Evolutionary conservation across 2,113 vertebrate genomes (phyloP).

Genomic region (Azemiops feae): DNA sequence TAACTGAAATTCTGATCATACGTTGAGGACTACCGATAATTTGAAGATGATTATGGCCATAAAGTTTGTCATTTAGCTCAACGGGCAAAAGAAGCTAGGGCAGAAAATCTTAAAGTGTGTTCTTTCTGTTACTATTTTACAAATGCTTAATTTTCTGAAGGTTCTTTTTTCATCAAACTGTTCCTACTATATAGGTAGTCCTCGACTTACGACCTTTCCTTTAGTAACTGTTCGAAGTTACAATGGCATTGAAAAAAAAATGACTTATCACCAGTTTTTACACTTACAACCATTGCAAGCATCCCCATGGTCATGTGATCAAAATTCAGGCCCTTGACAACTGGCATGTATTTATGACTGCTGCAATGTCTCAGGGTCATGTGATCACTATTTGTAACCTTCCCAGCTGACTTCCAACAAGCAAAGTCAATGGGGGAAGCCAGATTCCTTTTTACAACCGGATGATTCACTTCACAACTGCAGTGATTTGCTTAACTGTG

Average conservation of each 20-base stretch:
- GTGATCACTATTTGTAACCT: neutral
- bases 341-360: neutral
- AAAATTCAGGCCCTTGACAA: neutral
- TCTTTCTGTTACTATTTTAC: neutral
- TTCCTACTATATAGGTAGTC: neutral
- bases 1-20: neutral
- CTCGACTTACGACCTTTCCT: neutral
- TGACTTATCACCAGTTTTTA: neutral
- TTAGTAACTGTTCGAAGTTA: neutral
- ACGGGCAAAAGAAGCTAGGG: no score
- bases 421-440: neutral
- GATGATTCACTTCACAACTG: neutral
- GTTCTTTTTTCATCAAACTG: neutral
- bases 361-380: neutral
- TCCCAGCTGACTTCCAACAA: neutral
- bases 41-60: neutral
- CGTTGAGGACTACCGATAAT: neutral
- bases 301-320: neutral
- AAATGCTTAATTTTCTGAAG: neutral
- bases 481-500: neutral
- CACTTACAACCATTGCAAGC: neutral
- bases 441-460: neutral
- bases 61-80: neutral
- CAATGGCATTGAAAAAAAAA: neutral
- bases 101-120: neutral